Base-by-base conservation (phyloP, 1,140 invertebrate species). In the Atta colombica region DNA sequence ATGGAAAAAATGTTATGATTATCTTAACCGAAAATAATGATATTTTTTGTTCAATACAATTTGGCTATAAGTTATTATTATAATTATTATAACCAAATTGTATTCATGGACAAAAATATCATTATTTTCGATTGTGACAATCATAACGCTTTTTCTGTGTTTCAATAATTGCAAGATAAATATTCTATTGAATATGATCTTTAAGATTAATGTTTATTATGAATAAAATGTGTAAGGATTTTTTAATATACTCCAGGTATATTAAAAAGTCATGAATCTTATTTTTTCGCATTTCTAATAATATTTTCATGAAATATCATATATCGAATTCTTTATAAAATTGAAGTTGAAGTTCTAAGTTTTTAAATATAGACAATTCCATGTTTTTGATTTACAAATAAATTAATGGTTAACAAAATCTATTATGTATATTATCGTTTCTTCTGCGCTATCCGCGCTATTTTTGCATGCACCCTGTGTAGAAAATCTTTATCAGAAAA, bases 381-480 rank as follows among this genome's bases (percentile, higher is more conserved):
- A 10, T 21, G 7, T 53, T 16, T 66, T n/a, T 58, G 14, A 60
- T 60, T 45, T 74, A 72, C 35, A 25, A 72, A 58, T 16, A 49
- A 75, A 61, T 69, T 55, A 18, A 71, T 69, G 8, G 21, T 69
- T 60, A 45, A 77, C 28, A 39, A 25, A 77, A n/a, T 75, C 14
- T 39, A 49, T n/a, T 49, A 18, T 25, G n/a, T 31, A 61, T 31
- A 75, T 31, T 31, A 75, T 31, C 4, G 3, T 60, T 74, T 71
- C 8, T 35, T 51, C 8, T 77, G 25, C n/a, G 16, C 14, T 35
- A 80, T 75, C 25, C 25, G n/a, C 35, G 78, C 4, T 77, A 85
- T 55, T 21, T 85, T 77, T 85, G 74, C 82, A 78, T 39, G 74
- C 82, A 85, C 74, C 61, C 74, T 85, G 82, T 75, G 0, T 66